These are phyloP conservation scores for Eupeodes corollae DNA, from an alignment of 1,140 invertebrate genomes.

Conservation along the genomic window DNA sequence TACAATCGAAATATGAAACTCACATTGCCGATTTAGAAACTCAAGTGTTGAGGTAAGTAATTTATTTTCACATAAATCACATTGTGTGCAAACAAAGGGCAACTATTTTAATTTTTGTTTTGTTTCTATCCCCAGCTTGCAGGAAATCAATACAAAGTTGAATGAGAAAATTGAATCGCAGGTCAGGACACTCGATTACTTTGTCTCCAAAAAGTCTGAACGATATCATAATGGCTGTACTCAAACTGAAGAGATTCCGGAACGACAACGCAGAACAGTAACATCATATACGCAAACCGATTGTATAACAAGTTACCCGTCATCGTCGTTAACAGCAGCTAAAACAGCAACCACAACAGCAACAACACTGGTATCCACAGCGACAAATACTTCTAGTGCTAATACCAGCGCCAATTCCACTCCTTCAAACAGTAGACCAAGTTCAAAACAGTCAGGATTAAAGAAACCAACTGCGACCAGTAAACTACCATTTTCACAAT, in stretches of 20 bases:
- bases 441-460: constrained; percentile 30
- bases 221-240: constrained; percentile 31
- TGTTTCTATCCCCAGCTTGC: constrained; percentile 30
- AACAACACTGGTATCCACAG: constrained; percentile 34
- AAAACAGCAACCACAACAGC: constrained; percentile 17
- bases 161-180: constrained; percentile 43
- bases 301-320: constrained; percentile 15
- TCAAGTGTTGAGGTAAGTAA: constrained; percentile 42
- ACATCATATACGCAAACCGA: not conserved
- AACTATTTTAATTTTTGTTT: not conserved
- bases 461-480: constrained; percentile 10
- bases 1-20: constrained; percentile 60
- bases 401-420: constrained; percentile 44
- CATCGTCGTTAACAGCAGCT: constrained; percentile 20
- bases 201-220: constrained; percentile 24
- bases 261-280: not conserved
- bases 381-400: constrained; percentile 40
- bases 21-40: constrained; percentile 61
- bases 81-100: not conserved
- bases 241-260: constrained; percentile 22
- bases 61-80: not conserved
- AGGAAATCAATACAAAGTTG: constrained; percentile 44
- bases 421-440: constrained; percentile 34
- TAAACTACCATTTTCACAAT: constrained; percentile 32
- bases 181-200: constrained; percentile 30